Evolutionary conservation across 2,888 invertebrate genomes (phyloP), one percentile per base, ranked within the genome.

Genomic region (Drosophila tripunctata): DNA sequence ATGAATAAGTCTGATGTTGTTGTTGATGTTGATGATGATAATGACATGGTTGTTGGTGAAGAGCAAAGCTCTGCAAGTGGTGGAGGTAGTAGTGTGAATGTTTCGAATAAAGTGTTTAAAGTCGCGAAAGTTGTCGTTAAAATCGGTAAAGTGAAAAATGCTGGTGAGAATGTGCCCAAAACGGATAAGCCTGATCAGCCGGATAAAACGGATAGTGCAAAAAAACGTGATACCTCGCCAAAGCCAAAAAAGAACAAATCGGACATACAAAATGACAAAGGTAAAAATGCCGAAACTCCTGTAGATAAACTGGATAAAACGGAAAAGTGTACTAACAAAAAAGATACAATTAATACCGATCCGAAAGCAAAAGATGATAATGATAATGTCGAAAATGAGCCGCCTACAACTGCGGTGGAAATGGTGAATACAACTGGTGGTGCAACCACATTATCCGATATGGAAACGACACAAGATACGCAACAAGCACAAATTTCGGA

Each of bases 351-450:
- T 1, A 14, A 15, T 38, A n/a, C n/a, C n/a, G 43, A 61, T 10
- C 61, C 30, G 0, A 51, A 38, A 14, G 19, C 24, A 3, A 73
- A 33, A 2, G 36, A 35, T 1, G 31, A 36, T 2, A 40, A 40
- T 2, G 41, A 30, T 4, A 63, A 48, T 10, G 43, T 73, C 3
- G 73, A 62, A 21, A 71, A 72, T 6, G 71, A 52, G 10, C 54
- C 67, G 12, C 67, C 74, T n/a, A n/a, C n/a, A 1, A 21, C 14
- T 21, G 8, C 14, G 6, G 21, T 21, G 27, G 48, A 40, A 4
- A 41, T n/a, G n/a, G n/a, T n/a, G n/a, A n/a, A n/a, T n/a, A 44
- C 4, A 8, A 6, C 8, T n/a, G n/a, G n/a, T n/a, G n/a, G n/a
- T n/a, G 14, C 30, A 33, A 14, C 12, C 1, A 19, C n/a, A n/a